These are phyloP conservation scores for Pachliopta kotzebuea DNA, from an alignment of 2,888 invertebrate species.

Conservation along the genomic window DNA sequence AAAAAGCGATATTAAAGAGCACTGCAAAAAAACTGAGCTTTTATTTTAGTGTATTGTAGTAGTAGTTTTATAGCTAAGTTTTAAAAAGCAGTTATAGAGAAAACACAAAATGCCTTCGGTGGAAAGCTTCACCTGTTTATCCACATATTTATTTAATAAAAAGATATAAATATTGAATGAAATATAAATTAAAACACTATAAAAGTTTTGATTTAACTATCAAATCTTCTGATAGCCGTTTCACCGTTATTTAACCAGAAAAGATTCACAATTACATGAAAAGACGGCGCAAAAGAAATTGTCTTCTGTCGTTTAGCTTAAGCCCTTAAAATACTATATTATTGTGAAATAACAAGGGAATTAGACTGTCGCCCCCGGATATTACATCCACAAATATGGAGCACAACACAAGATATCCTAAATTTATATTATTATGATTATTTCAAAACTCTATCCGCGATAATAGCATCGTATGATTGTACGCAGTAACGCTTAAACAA, in stretches of 20 bases:
- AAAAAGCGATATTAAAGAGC: too few relatives aligned
- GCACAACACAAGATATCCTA: not conserved
- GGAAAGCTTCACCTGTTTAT: too few relatives aligned
- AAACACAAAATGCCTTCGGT: too few relatives aligned
- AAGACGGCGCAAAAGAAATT: conserved; percentile 16
- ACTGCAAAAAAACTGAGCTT: too few relatives aligned
- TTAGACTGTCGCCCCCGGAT: conserved; percentile 17
- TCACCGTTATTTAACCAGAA: not conserved
- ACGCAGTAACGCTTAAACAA: too few relatives aligned
- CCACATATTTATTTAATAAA: too few relatives aligned
- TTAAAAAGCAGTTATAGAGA: too few relatives aligned
- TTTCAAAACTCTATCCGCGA: not conserved
- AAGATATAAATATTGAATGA: not conserved
- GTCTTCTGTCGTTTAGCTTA: conserved; percentile 10
- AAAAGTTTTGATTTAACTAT: not conserved
- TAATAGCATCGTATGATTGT: not conserved
- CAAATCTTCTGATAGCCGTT: not conserved
- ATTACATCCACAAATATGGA: not conserved
- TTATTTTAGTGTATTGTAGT: too few relatives aligned
- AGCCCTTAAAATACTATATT: conserved; percentile 9
- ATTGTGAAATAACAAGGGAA: conserved; percentile 18
- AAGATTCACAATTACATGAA: conserved; percentile 13
- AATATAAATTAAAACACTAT: not conserved
- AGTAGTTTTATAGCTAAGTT: too few relatives aligned
- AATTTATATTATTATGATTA: not conserved